Base-by-base conservation (phyloP, 2,888 invertebrate genomes). In the Entomobrya proxima region DNA sequence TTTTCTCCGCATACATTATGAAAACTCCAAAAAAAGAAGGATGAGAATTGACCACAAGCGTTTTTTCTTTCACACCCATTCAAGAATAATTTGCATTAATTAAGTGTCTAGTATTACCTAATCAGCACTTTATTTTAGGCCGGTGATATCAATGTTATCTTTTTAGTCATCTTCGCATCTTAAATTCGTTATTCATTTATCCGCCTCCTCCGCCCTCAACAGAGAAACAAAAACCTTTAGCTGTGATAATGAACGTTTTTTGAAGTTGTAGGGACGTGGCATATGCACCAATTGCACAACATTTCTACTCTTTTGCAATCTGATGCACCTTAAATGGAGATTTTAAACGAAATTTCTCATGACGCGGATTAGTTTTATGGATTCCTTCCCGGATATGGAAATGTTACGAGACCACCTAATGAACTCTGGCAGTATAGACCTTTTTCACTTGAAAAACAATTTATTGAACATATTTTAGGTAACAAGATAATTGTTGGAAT, bases 11-110 rank as follows among this genome's bases (percentile, higher is more conserved):
- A n/a, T n/a, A n/a, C n/a, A n/a, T n/a, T n/a, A n/a, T n/a, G n/a
- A n/a, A n/a, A n/a, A n/a, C n/a, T n/a, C n/a, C n/a, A n/a, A 7
- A 55, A 55, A 55, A 55, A n/a, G n/a, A n/a, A n/a, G n/a, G n/a
- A n/a, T 27, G 13, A 55, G 21, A 44, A 2, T 1, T 44, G n/a
- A 18, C 37, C 40, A 30, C 6, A 18, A 64, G 37, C 35, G 11
- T 35, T 21, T 35, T 32, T 32, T 21, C 50, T 21, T 75, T 72
- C 81, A 81, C 81, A 74, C 81, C 74, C 81, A 72, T 55, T 47
- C 15, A 37, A 27, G 32, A 61, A 61, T 74, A 72, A 50, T 61
- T 35, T 75, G 75, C 74, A 82, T 82, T 82, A 75, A 75, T 75
- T 75, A 58, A 30, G 50, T 40, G 9, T 52, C 58, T 44, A 37